These are phyloP conservation scores for Globia sparganii DNA, from an alignment of 2,888 invertebrate genomes.

Conservation along the genomic window DNA sequence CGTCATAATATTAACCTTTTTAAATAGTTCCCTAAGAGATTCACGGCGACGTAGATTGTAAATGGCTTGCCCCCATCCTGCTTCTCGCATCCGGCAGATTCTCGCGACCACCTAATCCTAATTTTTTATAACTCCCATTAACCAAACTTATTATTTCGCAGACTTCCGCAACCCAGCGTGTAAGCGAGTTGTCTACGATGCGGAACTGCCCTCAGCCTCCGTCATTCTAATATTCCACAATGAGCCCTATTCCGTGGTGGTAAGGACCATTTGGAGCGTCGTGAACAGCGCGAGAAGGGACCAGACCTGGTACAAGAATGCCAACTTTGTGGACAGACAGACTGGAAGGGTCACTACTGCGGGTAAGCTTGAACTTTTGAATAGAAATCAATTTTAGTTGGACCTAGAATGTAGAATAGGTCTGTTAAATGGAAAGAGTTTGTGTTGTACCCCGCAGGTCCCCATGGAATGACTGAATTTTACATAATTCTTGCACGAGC, in stretches of 20 bases:
- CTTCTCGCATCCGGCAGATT: not conserved
- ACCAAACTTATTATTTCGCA: constrained; percentile 48
- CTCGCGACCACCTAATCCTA: not conserved
- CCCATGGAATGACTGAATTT: not conserved
- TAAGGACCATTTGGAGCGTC: constrained; percentile 97
- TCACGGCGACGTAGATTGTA: no score
- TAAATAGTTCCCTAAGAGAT: no score
- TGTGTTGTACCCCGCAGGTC: not conserved
- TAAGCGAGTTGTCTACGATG: constrained; percentile 82
- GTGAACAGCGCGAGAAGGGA: constrained; percentile 92
- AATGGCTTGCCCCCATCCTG: no score
- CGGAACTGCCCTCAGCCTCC: constrained; percentile 93
- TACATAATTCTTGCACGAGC: no score
- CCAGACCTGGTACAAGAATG: constrained; percentile 79
- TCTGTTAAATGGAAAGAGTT: no score
- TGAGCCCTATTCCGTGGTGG: constrained; percentile 96
- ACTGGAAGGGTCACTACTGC: constrained; percentile 76
- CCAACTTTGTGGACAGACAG: constrained; percentile 77
- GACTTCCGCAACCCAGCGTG: constrained; percentile 86
- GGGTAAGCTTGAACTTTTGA: constrained; percentile 70
- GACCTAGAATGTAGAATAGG: no score
- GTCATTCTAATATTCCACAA: constrained; percentile 97
- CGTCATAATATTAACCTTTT: no score
- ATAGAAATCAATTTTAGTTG: not conserved
- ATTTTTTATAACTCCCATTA: not conserved